Conservation (phyloP, 2,888 invertebrate species). For the Gasteruption jaculator region DNA sequence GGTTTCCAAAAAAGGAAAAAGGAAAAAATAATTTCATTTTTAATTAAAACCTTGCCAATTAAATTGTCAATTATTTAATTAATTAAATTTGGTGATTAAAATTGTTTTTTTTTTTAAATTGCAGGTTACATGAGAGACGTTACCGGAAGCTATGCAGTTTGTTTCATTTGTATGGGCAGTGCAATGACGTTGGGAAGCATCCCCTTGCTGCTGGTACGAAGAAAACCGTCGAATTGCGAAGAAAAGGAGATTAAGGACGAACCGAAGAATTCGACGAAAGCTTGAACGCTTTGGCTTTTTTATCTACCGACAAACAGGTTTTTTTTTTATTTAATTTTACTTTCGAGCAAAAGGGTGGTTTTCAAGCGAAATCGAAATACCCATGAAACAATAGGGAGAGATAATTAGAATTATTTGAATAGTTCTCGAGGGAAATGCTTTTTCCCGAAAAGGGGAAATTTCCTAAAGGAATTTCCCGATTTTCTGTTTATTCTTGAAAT, state of each 20-base stretch:
- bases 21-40: constrained; percentile 1
- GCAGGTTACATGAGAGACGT: constrained; percentile 63
- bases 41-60: constrained; percentile 7
- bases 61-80: not conserved
- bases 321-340: too few relatives aligned
- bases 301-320: too few relatives aligned
- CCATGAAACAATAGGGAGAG: too few relatives aligned
- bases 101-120: constrained; percentile 24
- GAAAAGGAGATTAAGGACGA: constrained; percentile 9
- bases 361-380: too few relatives aligned
- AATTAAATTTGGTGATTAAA: not conserved
- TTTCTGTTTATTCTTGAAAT: too few relatives aligned
- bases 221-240: constrained; percentile 33
- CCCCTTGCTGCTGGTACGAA: constrained; percentile 60
- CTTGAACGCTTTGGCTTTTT: not conserved
- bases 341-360: too few relatives aligned
- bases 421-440: too few relatives aligned
- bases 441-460: too few relatives aligned
- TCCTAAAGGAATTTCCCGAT: too few relatives aligned
- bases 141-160: constrained; percentile 68
- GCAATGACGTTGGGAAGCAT: constrained; percentile 70
- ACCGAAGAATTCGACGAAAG: constrained; percentile 4
- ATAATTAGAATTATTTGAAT: too few relatives aligned
- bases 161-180: constrained; percentile 73
- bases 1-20: not conserved